Evolutionary conservation across 2,888 invertebrate genomes (phyloP), one percentile per base, ranked within the genome.

Genomic region (Elegia similella): DNA sequence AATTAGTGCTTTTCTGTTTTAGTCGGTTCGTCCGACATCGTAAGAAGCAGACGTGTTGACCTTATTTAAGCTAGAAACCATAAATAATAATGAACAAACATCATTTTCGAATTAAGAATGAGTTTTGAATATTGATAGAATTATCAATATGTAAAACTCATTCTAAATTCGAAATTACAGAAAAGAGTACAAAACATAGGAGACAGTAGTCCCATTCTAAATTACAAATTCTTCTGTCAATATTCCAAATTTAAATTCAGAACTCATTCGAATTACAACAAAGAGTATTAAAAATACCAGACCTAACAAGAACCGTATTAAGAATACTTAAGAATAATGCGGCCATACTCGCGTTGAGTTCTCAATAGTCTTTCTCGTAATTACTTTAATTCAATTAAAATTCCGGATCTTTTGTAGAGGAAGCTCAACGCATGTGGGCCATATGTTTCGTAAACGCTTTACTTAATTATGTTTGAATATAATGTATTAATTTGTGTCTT

Each of bases 351-450:
- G 44, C 47, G 63, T 67, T 64, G 64, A 64, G 59, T 65, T 69
- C 70, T 70, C 69, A 74, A 75, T 69, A 65, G 62, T 60, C 64
- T 57, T 68, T 70, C 69, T 62, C 60, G 58, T 70, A 71, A 69
- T 72, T 67, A 61, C 58, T 57, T 61, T 68, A 65, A 66, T 67
- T 68, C 64, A 71, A 72, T 72, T 69, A 70, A 68, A 63, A 63
- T 65, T 64, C 63, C 64, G 62, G 62, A 63, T 64, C 65, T 67
- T 70, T 69, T 66, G 69, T 59, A 58, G 61, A 62, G 59, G 60
- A 60, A 61, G 59, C 60, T 55, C 61, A 56, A 56, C 56, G 60
- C 60, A 57, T 42, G 55, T 57, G 58, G 59, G 58, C 66, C 66
- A 67, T 65, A 64, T 67, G 66, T 63, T 62, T 44, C 44, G 44